phyloP scores from a whole-genome alignment of 2,113 vertebrate genomes.

The Platichthys stellatus region DNA sequence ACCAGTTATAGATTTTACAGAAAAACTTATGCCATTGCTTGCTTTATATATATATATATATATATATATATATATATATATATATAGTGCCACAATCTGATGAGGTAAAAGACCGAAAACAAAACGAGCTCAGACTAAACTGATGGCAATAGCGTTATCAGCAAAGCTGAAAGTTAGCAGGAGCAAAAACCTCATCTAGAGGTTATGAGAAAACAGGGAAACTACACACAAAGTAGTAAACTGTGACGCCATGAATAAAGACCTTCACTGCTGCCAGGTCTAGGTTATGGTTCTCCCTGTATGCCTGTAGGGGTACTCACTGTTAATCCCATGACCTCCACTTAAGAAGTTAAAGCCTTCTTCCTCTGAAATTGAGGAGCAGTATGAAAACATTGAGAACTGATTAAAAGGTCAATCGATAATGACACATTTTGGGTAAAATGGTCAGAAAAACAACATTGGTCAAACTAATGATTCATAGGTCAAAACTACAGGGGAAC shows the following conservation, averaged over 20 bases:
- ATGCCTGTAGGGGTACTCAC: neutral
- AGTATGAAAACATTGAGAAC: neutral
- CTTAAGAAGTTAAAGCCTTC: neutral
- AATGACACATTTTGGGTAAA: conserved; percentile 5
- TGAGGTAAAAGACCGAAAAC: neutral
- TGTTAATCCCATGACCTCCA: neutral
- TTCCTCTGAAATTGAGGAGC: neutral
- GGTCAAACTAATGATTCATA: conserved; percentile 46
- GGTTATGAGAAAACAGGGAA: neutral
- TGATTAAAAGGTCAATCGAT: conserved; percentile 15
- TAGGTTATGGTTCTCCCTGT: neutral
- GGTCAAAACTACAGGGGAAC: conserved; percentile 24
- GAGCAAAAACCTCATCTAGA: neutral
- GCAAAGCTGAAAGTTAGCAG: neutral
- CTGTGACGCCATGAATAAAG: neutral
- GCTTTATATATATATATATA: neutral
- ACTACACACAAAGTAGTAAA: neutral
- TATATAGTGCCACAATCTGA: neutral
- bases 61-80: too few species aligned
- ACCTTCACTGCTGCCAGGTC: neutral
- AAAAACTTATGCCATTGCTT: neutral
- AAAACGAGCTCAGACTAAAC: neutral
- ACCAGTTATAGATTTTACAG: neutral
- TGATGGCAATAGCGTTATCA: neutral
- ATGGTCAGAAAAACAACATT: conserved; percentile 30